Conservation (phyloP, 2,797 vertebrate genomes). For the Urophycis tenuis region DNA sequence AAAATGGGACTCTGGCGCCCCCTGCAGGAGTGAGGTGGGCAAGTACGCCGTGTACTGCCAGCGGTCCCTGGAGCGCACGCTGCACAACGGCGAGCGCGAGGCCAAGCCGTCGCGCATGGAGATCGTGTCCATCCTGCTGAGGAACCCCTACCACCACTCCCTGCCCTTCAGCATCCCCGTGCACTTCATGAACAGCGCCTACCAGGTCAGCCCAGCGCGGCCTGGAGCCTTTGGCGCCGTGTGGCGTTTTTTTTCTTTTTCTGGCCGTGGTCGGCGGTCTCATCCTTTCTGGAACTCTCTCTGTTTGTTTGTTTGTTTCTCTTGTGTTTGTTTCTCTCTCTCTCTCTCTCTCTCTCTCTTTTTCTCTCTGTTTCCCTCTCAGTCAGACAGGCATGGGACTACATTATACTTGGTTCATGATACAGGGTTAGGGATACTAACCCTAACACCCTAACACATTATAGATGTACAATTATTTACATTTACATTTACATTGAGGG, state of each 20-base stretch:
- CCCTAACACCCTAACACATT: no score
- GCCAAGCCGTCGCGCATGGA: slow-evolving; percentile 93
- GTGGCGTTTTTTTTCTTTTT: neutral
- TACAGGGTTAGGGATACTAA: neutral
- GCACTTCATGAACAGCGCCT: slow-evolving; percentile 90
- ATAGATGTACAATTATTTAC: no score
- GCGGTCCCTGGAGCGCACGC: slow-evolving; percentile 82
- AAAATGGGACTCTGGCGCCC: neutral
- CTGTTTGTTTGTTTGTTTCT: neutral
- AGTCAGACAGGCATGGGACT: neutral
- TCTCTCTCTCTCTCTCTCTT: neutral
- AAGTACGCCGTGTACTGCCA: slow-evolving; percentile 95
- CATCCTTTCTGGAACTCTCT: neutral
- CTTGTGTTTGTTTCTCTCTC: neutral
- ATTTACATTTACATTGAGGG: no score
- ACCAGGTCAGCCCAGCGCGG: slow-evolving; percentile 75
- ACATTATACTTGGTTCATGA: neutral
- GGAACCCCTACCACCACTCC: slow-evolving; percentile 94
- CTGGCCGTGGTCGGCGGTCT: no score
- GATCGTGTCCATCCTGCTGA: slow-evolving; percentile 89
- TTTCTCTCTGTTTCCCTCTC: neutral
- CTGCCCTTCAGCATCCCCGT: slow-evolving; percentile 96
- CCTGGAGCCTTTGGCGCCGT: no score
- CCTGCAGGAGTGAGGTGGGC: slow-evolving; percentile 82
- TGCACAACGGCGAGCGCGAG: slow-evolving; percentile 85